Percentiles rank a stretch among this genome's conserved stretches.
phyloP scores from a whole-genome alignment of 2,113 vertebrate species.

The Maccullochella peelii region DNA sequence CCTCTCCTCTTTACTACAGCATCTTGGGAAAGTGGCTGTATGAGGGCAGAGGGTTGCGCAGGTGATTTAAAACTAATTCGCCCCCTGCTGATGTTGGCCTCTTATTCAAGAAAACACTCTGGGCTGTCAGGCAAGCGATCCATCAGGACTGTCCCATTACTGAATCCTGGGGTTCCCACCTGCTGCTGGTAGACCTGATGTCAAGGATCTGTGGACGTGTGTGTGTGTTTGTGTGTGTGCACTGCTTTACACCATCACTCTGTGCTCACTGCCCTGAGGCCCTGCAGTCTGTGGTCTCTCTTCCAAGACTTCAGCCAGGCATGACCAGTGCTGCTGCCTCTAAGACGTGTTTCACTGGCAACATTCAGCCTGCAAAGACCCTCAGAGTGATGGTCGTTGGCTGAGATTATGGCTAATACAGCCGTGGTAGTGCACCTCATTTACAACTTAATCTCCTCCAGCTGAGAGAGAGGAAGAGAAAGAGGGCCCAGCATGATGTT shows the following conservation, averaged over 20 bases:
- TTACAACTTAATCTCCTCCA: conserved; percentile 39
- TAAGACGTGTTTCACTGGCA: not conserved
- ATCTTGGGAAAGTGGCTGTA: not conserved
- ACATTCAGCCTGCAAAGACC: conserved; percentile 5
- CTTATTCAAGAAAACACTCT: conserved; percentile 53
- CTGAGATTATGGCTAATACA: conserved; percentile 19
- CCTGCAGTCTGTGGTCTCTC: conserved; percentile 23
- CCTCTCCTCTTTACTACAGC: not conserved
- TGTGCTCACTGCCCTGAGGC: conserved; percentile 19
- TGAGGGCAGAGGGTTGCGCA: conserved; percentile 14
- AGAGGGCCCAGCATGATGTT: conserved; percentile 39
- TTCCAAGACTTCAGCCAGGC: conserved; percentile 23
- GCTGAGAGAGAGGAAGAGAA: not conserved
- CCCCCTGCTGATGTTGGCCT: conserved; percentile 55
- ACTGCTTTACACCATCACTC: not conserved
- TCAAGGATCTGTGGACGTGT: not conserved
- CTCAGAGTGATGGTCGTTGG: not conserved
- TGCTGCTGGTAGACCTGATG: conserved; percentile 54
- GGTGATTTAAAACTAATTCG: conserved; percentile 74
- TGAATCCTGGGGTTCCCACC: conserved; percentile 71
- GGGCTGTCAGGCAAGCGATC: conserved; percentile 59
- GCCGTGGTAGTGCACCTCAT: conserved; percentile 12
- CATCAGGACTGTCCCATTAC: conserved; percentile 75
- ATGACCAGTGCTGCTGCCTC: not conserved
- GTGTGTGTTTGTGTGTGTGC: conserved; percentile 6